These are phyloP conservation scores for Drosophila yooni DNA, from an alignment of 2,888 invertebrate genomes.

Conservation along the genomic window DNA sequence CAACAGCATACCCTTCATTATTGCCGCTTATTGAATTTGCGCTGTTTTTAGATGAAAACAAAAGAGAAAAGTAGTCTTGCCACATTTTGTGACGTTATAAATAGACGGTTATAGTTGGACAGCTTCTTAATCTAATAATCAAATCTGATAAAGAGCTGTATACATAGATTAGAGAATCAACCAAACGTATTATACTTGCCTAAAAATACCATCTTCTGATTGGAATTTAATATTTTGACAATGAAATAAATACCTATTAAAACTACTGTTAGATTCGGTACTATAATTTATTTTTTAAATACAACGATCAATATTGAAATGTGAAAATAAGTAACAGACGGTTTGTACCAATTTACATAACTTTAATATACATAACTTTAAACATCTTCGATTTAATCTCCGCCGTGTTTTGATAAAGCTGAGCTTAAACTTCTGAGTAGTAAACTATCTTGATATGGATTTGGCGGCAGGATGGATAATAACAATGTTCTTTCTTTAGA, in stretches of 20 bases:
- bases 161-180: not conserved
- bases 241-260: not conserved
- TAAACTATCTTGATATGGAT: not conserved
- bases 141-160: not conserved
- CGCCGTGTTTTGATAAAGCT: not conserved
- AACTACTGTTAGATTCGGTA: not conserved
- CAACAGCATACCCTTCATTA: slow-evolving; percentile 47
- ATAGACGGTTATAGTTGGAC: not conserved
- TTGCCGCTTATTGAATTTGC: slow-evolving; percentile 64
- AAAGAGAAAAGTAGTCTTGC: slow-evolving; percentile 2
- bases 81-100: slow-evolving; percentile 9
- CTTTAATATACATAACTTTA: not conserved
- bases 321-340: not conserved
- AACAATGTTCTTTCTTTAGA: not conserved
- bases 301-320: not conserved
- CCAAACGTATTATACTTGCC: not conserved
- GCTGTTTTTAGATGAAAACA: slow-evolving; percentile 43
- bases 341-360: not conserved
- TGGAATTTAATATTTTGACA: not conserved
- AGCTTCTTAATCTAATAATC: slow-evolving; percentile 24
- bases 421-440: not conserved
- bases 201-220: not conserved
- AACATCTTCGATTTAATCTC: not conserved
- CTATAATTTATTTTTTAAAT: not conserved
- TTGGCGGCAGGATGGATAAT: not conserved